Percentiles rank a stretch among this genome's conserved stretches.
phyloP scores from a whole-genome alignment of 1,140 invertebrate genomes.

The Andricus grossulariae region DNA sequence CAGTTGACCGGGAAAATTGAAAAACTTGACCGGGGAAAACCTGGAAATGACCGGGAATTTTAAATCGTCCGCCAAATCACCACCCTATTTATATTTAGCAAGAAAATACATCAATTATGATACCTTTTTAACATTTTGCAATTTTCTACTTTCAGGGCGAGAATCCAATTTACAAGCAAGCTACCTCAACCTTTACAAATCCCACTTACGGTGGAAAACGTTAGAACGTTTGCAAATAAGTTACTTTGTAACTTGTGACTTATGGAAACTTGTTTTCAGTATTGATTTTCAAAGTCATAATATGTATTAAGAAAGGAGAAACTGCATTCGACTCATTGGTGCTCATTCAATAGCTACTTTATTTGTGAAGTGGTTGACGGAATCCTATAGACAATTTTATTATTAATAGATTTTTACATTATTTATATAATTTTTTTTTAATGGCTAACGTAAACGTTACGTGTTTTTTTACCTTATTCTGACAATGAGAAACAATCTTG shows the following conservation, averaged over 20 bases:
- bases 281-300: background rate
- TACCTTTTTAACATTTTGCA: constrained; percentile 34
- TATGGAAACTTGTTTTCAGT: background rate
- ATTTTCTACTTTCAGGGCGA: constrained; percentile 83
- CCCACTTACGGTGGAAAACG: constrained; percentile 89
- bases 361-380: too few relatives aligned
- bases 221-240: constrained; percentile 33
- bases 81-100: constrained; percentile 33
- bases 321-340: background rate
- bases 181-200: constrained; percentile 99
- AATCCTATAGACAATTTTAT: too few relatives aligned
- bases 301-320: background rate
- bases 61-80: too few relatives aligned
- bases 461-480: too few relatives aligned
- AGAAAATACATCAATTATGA: constrained; percentile 37
- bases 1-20: too few relatives aligned
- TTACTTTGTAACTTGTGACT: background rate
- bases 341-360: too few relatives aligned
- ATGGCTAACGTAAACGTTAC: too few relatives aligned
- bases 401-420: too few relatives aligned
- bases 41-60: too few relatives aligned
- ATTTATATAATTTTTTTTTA: too few relatives aligned
- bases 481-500: too few relatives aligned
- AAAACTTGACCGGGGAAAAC: too few relatives aligned
- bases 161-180: constrained; percentile 99